Percentiles rank a stretch among this genome's conserved stretches.
Conservation (phyloP, 2,113 vertebrate species). For the Argyrosomus japonicus region DNA sequence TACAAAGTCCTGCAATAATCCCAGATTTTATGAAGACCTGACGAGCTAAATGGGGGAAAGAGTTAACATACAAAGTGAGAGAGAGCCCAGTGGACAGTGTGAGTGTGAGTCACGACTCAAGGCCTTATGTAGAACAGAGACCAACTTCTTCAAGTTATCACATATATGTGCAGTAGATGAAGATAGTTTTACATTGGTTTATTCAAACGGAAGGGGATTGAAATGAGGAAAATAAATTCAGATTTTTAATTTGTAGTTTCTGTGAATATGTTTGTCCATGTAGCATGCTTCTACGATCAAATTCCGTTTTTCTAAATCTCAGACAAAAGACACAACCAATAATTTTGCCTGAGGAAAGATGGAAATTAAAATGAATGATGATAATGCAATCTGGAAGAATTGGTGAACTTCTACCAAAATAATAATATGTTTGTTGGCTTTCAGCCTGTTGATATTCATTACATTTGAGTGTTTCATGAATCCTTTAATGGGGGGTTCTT, state of each 20-base stretch:
- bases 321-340: background rate
- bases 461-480: background rate
- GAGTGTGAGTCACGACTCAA: background rate
- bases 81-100: background rate
- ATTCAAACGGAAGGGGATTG: too few species aligned
- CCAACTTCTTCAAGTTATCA: background rate
- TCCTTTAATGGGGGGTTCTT: background rate
- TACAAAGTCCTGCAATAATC: background rate
- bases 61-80: background rate
- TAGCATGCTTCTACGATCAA: too few species aligned
- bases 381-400: background rate
- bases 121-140: background rate
- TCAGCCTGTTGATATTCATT: background rate
- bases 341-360: background rate
- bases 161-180: background rate
- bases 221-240: background rate
- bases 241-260: too few species aligned
- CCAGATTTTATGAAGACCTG: background rate
- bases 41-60: background rate
- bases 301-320: background rate
- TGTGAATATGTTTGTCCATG: background rate
- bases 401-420: background rate
- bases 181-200: background rate
- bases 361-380: background rate
- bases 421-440: background rate